Conservation (phyloP, 1,140 invertebrate species). For the Tetranychus cinnabarinus region DNA sequence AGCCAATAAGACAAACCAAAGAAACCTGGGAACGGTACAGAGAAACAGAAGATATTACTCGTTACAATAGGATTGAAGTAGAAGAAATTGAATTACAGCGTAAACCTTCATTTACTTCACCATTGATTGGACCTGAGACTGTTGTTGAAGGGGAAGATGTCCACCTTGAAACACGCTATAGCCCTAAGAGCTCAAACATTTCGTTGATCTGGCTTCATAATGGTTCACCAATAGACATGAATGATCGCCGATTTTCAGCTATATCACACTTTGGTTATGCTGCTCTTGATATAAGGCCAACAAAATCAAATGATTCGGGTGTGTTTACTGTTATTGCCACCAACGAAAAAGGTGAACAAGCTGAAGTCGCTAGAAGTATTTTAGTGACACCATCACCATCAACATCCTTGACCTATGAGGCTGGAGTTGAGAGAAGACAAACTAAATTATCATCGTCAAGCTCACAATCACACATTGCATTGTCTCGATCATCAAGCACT, state of each 20-base stretch:
- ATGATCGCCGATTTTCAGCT: slow-evolving; percentile 31
- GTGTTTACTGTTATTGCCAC: slow-evolving; percentile 25
- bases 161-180: slow-evolving; percentile 37
- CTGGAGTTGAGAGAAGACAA: too few relatives aligned
- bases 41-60: background rate
- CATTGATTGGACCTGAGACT: slow-evolving; percentile 66
- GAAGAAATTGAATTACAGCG: slow-evolving; percentile 50
- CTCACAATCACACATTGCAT: too few relatives aligned
- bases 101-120: slow-evolving; percentile 58
- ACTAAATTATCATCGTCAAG: too few relatives aligned
- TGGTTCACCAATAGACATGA: slow-evolving; percentile 28
- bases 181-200: slow-evolving; percentile 72
- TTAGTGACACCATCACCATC: slow-evolving; percentile 45
- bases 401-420: too few relatives aligned
- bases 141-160: slow-evolving; percentile 72
- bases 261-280: slow-evolving; percentile 32
- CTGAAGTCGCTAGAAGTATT: slow-evolving; percentile 21
- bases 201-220: slow-evolving; percentile 74
- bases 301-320: slow-evolving; percentile 23
- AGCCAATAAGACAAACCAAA: background rate
- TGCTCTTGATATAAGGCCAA: slow-evolving; percentile 29
- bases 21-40: background rate
- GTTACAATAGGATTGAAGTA: background rate
- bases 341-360: slow-evolving; percentile 31
- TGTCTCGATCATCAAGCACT: too few relatives aligned